These are phyloP conservation scores for Prunella strophiata DNA, from an alignment of 2,797 vertebrate genomes.

Conservation along the genomic window DNA sequence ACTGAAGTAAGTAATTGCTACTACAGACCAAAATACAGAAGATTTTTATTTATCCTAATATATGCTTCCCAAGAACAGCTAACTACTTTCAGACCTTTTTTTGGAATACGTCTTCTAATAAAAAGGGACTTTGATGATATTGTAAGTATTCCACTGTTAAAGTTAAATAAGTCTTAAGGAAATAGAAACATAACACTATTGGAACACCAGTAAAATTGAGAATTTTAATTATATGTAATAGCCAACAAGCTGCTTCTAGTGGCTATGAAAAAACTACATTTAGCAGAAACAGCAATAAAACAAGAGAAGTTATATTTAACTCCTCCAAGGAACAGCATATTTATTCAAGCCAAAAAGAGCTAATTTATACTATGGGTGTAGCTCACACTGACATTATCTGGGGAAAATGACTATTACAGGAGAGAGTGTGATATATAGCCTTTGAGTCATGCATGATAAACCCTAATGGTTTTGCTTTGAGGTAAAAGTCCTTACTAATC, in stretches of 20 bases:
- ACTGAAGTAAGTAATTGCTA: background rate
- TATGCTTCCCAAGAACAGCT: background rate
- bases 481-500: conserved; percentile 58
- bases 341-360: conserved; percentile 50
- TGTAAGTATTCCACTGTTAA: conserved; percentile 42
- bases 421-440: conserved; percentile 43
- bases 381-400: conserved; percentile 60
- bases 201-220: conserved; percentile 22
- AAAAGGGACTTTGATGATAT: conserved; percentile 32
- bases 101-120: conserved; percentile 35
- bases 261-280: conserved; percentile 27
- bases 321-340: conserved; percentile 37
- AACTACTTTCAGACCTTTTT: conserved; percentile 11
- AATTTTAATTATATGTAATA: conserved; percentile 56
- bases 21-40: background rate
- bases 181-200: conserved; percentile 41
- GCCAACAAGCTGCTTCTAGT: conserved; percentile 34
- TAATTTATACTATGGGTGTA: conserved; percentile 53
- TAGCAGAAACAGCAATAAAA: conserved; percentile 55
- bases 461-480: conserved; percentile 56
- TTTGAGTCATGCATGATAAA: conserved; percentile 61
- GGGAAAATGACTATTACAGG: conserved; percentile 51
- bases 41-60: background rate
- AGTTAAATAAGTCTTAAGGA: conserved; percentile 16
- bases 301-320: conserved; percentile 41